phyloP scores from a whole-genome alignment of 2,888 invertebrate species.

The Cephonodes hylas region DNA sequence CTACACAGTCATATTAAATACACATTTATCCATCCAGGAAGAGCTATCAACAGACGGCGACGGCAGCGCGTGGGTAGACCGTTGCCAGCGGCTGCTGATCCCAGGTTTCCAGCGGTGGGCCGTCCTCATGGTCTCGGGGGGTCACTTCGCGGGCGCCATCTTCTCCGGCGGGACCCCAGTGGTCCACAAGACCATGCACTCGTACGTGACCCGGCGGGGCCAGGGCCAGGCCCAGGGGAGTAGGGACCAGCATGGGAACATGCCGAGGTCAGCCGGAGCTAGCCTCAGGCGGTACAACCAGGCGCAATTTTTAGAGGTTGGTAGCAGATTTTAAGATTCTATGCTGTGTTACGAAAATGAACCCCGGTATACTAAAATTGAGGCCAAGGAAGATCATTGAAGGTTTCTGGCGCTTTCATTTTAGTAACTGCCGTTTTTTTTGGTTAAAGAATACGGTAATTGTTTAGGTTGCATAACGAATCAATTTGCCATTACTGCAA shows the following conservation, averaged over 20 bases:
- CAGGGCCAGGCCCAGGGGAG: conserved; percentile 89
- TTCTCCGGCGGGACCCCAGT: conserved; percentile 69
- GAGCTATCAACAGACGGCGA: conserved; percentile 71
- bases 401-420: too few species aligned
- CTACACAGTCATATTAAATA: background rate
- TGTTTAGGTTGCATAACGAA: too few species aligned
- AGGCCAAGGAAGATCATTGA: too few species aligned
- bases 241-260: conserved; percentile 82
- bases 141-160: conserved; percentile 76
- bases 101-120: conserved; percentile 83
- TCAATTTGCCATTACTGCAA: too few species aligned
- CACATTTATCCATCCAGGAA: conserved; percentile 54
- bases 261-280: conserved; percentile 90
- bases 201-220: conserved; percentile 91
- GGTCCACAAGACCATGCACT: conserved; percentile 91
- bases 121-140: conserved; percentile 91
- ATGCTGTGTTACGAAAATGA: background rate
- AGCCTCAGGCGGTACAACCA: conserved; percentile 90
- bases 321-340: background rate
- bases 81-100: conserved; percentile 53
- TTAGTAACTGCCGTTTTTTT: too few species aligned
- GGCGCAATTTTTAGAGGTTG: conserved; percentile 86
- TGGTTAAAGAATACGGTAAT: too few species aligned
- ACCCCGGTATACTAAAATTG: too few species aligned
- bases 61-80: conserved; percentile 64